Base-by-base conservation (phyloP, 2,797 vertebrate genomes). In the Ctenopoma multispine region DNA sequence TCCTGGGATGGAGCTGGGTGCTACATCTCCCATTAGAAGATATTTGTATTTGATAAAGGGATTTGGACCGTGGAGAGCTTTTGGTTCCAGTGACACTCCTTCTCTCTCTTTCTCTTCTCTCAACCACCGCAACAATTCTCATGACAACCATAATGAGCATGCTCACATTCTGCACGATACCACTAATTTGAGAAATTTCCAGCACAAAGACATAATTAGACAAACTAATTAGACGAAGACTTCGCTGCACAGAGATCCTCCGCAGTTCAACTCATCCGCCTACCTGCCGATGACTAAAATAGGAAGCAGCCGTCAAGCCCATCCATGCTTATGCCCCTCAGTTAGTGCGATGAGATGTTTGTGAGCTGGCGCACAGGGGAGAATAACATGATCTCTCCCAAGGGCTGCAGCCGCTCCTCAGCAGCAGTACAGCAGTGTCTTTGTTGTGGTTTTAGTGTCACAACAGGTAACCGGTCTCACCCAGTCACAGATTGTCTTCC, bases 121-220 rank as follows among this genome's bases (percentile, higher is more conserved):
- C 86, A 89, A 81, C 86, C 84, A 81, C 89, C 86, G 84, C 87
- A 89, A 89, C 91, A 91, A 93, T 93, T 92, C 93, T 93, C 92
- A 90, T 94, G 93, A 93, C 94, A 94, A 94, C 91, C 89, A 82
- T 95, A 95, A 95, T 95, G 93, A 94, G 92, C 91, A 90, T 87
- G 90, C 92, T 92, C 92, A 90, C 92, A 91, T 94, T 93, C 92
- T 90, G 90, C 91, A 89, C 92, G 90, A 94, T 93, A 93, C 92
- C 92, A 93, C 93, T 94, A 94, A 95, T 95, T 94, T 94, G 91
- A 95, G 94, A 94, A 94, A 95, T 94, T 95, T 94, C 92, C 92
- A 94, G 92, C 92, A 95, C 93, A 95, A 95, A 95, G 93, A 95
- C 93, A 94, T 95, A 94, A 95, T 95, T 95, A 95, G 92, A 94